Conservation (phyloP, 1,140 invertebrate genomes). For the Nixonia krombeini region DNA sequence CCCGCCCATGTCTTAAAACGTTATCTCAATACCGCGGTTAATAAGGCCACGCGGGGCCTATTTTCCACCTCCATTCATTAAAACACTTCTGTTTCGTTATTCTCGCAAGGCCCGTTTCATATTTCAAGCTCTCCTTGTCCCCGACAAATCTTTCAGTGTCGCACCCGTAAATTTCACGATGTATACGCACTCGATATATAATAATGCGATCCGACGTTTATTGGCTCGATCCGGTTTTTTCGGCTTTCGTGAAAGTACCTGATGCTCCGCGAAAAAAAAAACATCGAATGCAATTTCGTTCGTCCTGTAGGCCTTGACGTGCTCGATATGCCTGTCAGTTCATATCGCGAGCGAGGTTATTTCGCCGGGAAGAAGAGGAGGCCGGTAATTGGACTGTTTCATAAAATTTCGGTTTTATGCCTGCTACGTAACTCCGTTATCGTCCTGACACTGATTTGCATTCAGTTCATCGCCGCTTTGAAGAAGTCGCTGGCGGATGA, state of each 20-base stretch:
- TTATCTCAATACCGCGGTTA: no score
- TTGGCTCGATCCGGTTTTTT: not conserved
- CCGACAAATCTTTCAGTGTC: not conserved
- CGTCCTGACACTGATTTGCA: no score
- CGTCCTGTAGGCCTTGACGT: not conserved
- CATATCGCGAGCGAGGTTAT: no score
- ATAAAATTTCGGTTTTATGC: no score
- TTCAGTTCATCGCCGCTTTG: no score
- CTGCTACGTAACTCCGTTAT: no score
- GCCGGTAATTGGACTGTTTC: no score
- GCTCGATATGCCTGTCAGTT: not conserved
- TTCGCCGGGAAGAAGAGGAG: no score
- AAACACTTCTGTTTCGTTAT: not conserved
- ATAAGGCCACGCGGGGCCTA: slow-evolving; percentile 18
- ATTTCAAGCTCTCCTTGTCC: not conserved
- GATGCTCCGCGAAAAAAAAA: not conserved
- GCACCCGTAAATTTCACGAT: not conserved
- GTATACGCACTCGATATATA: not conserved
- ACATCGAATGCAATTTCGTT: not conserved
- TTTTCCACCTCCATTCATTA: not conserved
- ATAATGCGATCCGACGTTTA: not conserved
- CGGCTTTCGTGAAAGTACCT: not conserved
- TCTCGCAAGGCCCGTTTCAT: not conserved
- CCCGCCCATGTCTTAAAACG: no score
- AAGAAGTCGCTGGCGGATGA: no score